These are phyloP conservation scores for Saccostrea cuccullata DNA, from an alignment of 1,140 invertebrate species.

Conservation along the genomic window DNA sequence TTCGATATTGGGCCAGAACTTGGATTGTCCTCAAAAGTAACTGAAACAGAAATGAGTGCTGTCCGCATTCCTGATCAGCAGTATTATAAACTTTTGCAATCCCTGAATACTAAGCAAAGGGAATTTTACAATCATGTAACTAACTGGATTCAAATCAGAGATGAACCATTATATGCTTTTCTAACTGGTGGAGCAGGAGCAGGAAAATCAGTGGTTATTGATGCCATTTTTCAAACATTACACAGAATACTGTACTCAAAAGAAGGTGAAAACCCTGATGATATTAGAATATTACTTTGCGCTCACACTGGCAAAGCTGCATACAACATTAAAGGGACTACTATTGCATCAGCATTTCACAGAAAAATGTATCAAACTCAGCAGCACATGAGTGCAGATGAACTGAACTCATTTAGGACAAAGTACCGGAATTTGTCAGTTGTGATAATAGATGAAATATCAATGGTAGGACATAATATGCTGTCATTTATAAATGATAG, in stretches of 20 bases:
- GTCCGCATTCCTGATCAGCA: constrained; percentile 40
- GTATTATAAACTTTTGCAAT: constrained; percentile 39
- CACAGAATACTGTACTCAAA: constrained; percentile 25
- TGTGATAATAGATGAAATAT: too few relatives aligned
- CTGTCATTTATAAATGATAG: too few relatives aligned
- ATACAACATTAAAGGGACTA: too few relatives aligned
- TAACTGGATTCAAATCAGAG: constrained; percentile 31
- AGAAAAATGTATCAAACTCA: too few relatives aligned
- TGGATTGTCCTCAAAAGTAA: constrained; percentile 33
- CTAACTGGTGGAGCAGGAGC: constrained; percentile 57
- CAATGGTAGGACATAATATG: too few relatives aligned
- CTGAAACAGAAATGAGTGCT: constrained; percentile 39
- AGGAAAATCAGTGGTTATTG: constrained; percentile 55
- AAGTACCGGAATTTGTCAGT: constrained; percentile 45
- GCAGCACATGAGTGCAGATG: constrained; percentile 1
- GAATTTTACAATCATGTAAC: constrained; percentile 53
- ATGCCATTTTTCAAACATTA: constrained; percentile 32
- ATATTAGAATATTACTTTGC: constrained; percentile 51
- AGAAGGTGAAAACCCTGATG: constrained; percentile 53
- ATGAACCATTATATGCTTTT: constrained; percentile 52
- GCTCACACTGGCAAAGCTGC: constrained; percentile 48
- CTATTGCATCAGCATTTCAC: too few relatives aligned
- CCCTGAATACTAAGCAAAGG: constrained; percentile 48
- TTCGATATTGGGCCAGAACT: constrained; percentile 41
- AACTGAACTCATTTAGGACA: constrained; percentile 48